Evolutionary conservation across 1,140 invertebrate species (phyloP).

Genomic region (Drosophila sechellia): DNA sequence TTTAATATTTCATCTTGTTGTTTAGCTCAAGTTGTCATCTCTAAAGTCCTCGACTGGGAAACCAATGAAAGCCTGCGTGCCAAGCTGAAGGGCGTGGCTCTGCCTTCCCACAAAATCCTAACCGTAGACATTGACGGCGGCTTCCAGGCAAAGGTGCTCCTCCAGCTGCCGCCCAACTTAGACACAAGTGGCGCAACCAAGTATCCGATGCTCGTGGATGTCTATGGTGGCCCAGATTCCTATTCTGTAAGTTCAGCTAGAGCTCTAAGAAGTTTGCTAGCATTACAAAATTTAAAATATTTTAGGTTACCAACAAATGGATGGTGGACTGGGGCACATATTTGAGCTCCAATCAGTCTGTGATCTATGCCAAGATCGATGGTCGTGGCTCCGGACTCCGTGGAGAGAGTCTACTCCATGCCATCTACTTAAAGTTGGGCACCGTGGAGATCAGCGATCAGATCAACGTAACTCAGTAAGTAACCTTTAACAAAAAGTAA

Average conservation of each 20-base stretch:
- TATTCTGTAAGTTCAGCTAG: constrained; percentile 87
- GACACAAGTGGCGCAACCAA: constrained; percentile 87
- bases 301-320: constrained; percentile 87
- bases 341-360: constrained; percentile 91
- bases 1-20: too few species aligned
- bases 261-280: not conserved
- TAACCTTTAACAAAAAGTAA: too few species aligned
- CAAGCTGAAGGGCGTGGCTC: constrained; percentile 54
- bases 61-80: constrained; percentile 56
- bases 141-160: constrained; percentile 79
- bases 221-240: constrained; percentile 96
- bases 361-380: constrained; percentile 95
- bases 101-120: constrained; percentile 68
- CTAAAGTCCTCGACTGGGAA: constrained; percentile 76
- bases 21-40: constrained; percentile 65
- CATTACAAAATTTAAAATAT: not conserved
- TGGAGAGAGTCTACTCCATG: constrained; percentile 93
- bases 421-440: constrained; percentile 93
- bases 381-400: constrained; percentile 94
- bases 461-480: constrained; percentile 86
- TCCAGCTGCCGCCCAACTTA: constrained; percentile 91
- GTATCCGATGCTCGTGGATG: constrained; percentile 95
- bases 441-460: constrained; percentile 95
- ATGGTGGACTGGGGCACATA: constrained; percentile 92
- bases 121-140: constrained; percentile 70